Evolutionary conservation across 2,888 invertebrate species (phyloP).

Genomic region (Dryocosmus kuriphilus): DNA sequence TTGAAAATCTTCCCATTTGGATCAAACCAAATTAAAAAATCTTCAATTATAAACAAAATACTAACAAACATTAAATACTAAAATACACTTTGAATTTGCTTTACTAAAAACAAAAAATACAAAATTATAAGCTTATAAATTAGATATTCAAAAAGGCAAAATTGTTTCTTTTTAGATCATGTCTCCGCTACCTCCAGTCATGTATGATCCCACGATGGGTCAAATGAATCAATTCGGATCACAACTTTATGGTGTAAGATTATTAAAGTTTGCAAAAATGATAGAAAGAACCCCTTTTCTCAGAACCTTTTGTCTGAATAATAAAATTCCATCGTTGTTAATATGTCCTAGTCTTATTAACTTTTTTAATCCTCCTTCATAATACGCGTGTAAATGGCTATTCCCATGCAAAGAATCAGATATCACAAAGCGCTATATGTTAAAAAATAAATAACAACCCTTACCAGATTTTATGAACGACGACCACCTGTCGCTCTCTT

Average conservation of each 20-base stretch:
- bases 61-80: no score
- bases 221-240: constrained; percentile 69
- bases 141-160: constrained; percentile 5
- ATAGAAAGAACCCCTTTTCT: not conserved
- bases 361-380: not conserved
- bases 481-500: constrained; percentile 9
- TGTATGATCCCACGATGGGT: constrained; percentile 67
- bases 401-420: not conserved
- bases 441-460: not conserved
- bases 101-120: no score
- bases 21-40: no score
- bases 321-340: not conserved
- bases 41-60: no score
- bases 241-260: constrained; percentile 69
- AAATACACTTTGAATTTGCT: no score
- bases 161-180: constrained; percentile 67
- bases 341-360: not conserved
- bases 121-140: no score
- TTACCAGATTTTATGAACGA: not conserved
- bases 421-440: not conserved
- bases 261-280: constrained; percentile 46
- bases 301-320: not conserved
- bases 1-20: no score
- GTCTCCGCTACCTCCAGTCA: constrained; percentile 62
- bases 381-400: not conserved